Evolutionary conservation across 2,888 invertebrate species (phyloP).

Genomic region (Odontocolon sp.): DNA sequence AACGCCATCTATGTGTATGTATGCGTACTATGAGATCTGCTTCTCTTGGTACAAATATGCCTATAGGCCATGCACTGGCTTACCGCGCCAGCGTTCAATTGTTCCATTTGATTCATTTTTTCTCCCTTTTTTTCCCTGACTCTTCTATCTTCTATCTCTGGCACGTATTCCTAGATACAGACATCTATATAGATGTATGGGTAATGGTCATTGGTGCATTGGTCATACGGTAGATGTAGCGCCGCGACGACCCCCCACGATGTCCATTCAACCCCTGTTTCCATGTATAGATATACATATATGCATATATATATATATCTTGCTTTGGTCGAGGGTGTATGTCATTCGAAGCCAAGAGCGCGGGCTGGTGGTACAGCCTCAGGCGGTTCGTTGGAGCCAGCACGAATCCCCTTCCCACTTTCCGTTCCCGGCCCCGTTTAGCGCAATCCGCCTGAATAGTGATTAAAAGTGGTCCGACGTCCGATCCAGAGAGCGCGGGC

Average conservation of each 20-base stretch:
- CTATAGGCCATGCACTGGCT: slow-evolving; percentile 19
- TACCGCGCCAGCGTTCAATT: slow-evolving; percentile 66
- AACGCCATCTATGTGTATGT: slow-evolving; percentile 49
- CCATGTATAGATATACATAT: slow-evolving; percentile 15
- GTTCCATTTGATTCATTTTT: slow-evolving; percentile 64
- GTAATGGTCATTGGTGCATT: slow-evolving; percentile 33
- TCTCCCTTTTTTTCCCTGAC: slow-evolving; percentile 41
- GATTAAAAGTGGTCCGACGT: slow-evolving; percentile 72
- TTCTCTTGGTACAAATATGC: slow-evolving; percentile 21
- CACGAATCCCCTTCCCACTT: slow-evolving; percentile 41
- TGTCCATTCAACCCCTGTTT: slow-evolving; percentile 72
- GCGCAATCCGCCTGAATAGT: slow-evolving; percentile 70
- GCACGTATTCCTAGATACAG: slow-evolving; percentile 45
- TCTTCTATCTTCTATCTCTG: slow-evolving; percentile 52
- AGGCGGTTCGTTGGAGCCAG: slow-evolving; percentile 52
- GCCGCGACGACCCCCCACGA: slow-evolving; percentile 58
- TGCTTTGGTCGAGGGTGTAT: slow-evolving; percentile 37
- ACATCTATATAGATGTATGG: slow-evolving; percentile 19
- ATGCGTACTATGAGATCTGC: slow-evolving; percentile 34
- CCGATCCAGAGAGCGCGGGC: slow-evolving; percentile 59
- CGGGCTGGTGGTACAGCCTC: slow-evolving; percentile 54
- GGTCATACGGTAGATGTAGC: slow-evolving; percentile 42
- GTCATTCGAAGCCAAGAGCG: slow-evolving; percentile 50
- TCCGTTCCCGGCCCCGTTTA: slow-evolving; percentile 63
- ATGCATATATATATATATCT: slow-evolving; percentile 10